Base-by-base conservation (phyloP, 1,140 invertebrate genomes). In the Portunus trituberculatus region DNA sequence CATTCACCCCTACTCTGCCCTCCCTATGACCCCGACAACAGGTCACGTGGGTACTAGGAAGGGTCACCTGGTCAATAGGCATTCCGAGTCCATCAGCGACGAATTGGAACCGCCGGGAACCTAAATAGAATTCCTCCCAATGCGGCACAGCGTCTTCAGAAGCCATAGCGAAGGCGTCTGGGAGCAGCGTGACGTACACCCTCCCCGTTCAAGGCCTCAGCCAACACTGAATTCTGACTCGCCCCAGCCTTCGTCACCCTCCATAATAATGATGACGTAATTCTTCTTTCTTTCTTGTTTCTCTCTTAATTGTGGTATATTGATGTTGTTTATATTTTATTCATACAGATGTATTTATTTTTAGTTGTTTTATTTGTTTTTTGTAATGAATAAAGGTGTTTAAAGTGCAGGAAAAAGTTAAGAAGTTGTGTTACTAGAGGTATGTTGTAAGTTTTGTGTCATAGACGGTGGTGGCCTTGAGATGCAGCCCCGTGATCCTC, bases 121-220 rank as follows among this genome's bases (percentile, higher is more conserved):
- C 94, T 48, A 95, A 59, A 32, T 95, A 95, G 29, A 95, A 95
- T 88, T 95, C 83, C 31, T 95, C 94, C 94, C 94, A 95, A 14
- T 95, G 94, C 20, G 91, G 45, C 0, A 20, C 88, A n/a, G 67
- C 16, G 28, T 39, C 39, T 6, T 32, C 52, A 4, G 88, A 0
- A 39, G 90, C 94, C 91, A 95, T 95, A 82, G 93, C 88, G 48
- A 59, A 0, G 39, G 67, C 16, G 87, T 29, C 12, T 45, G 82
- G 48, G 91, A 83, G 32, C 25, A 28, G 28, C 59, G 45, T 20
- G 20, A 28, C 0, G 14, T 28, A 89, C 84, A 67, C 7, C 28
- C 48, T 20, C 84, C 1, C 31, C 0, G 10, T n/a, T 3, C 12
- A 29, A 59, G 39, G 93, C 29, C 31, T 31, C 14, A 20, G 32